Evolutionary conservation across 1,140 invertebrate species (phyloP).

Genomic region (Nilaparvata lugens): DNA sequence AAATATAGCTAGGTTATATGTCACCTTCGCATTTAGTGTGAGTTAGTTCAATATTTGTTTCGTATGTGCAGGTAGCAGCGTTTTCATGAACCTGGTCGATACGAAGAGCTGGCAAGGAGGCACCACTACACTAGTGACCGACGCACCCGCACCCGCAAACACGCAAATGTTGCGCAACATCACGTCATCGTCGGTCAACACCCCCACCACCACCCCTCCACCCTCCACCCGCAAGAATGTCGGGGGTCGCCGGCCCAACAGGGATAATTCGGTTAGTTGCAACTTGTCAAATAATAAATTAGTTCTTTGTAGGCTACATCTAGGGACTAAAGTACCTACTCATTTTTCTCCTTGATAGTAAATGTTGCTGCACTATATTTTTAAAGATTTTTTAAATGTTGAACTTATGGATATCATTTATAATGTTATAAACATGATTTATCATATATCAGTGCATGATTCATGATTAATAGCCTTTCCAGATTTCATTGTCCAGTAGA

Average conservation of each 20-base stretch:
- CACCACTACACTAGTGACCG: constrained; percentile 25
- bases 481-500: too few relatives aligned
- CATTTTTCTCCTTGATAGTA: background rate
- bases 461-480: too few relatives aligned
- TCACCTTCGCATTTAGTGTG: constrained; percentile 1
- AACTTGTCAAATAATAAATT: too few relatives aligned
- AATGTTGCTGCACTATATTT: background rate
- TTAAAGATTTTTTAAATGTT: too few relatives aligned
- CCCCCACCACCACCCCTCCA: constrained; percentile 32
- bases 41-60: background rate
- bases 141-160: constrained; percentile 21
- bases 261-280: constrained; percentile 39
- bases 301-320: too few relatives aligned
- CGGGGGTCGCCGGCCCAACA: constrained; percentile 65
- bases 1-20: too few relatives aligned
- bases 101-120: constrained; percentile 34
- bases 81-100: constrained; percentile 31
- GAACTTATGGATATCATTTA: too few relatives aligned
- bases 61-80: constrained; percentile 16
- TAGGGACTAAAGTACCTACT: too few relatives aligned
- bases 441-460: too few relatives aligned
- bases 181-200: constrained; percentile 26
- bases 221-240: constrained; percentile 49
- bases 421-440: too few relatives aligned
- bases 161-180: constrained; percentile 15